These are phyloP conservation scores for Netelia inedita DNA, from an alignment of 2,888 invertebrate genomes.

Conservation along the genomic window DNA sequence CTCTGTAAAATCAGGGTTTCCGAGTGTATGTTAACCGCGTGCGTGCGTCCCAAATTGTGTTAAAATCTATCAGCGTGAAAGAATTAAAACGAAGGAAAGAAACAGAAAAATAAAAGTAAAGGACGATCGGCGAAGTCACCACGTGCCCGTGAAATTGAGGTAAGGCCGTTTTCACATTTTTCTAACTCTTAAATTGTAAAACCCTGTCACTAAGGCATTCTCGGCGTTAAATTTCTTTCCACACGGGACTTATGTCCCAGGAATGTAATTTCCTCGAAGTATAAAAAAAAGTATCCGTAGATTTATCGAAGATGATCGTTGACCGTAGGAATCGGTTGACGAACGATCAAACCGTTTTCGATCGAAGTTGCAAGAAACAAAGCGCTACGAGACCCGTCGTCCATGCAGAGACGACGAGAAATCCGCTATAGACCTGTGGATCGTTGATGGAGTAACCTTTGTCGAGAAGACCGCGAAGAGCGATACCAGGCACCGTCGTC, in stretches of 20 bases:
- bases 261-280: background rate
- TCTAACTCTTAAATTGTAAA: constrained; percentile 58
- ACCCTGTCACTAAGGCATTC: constrained; percentile 65
- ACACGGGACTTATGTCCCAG: background rate
- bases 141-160: constrained; percentile 39
- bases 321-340: background rate
- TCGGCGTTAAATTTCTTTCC: constrained; percentile 20
- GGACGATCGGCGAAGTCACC: constrained; percentile 27
- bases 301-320: background rate
- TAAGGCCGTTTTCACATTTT: constrained; percentile 56
- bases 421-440: constrained; percentile 91
- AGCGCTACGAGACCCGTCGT: constrained; percentile 87
- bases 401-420: constrained; percentile 90
- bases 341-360: constrained; percentile 75
- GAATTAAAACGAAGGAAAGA: constrained; percentile 6
- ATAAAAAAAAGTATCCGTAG: background rate
- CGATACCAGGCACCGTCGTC: constrained; percentile 92
- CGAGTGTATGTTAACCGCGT: constrained; percentile 4
- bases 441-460: constrained; percentile 91
- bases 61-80: constrained; percentile 24
- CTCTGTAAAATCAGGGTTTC: constrained; percentile 8
- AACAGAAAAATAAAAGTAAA: constrained; percentile 18
- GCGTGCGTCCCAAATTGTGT: constrained; percentile 9
- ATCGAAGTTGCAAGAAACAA: constrained; percentile 87
- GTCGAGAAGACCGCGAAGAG: constrained; percentile 91